Evolutionary conservation across 2,797 vertebrate genomes (phyloP).

Genomic region (Pyrrhura leucotis): DNA sequence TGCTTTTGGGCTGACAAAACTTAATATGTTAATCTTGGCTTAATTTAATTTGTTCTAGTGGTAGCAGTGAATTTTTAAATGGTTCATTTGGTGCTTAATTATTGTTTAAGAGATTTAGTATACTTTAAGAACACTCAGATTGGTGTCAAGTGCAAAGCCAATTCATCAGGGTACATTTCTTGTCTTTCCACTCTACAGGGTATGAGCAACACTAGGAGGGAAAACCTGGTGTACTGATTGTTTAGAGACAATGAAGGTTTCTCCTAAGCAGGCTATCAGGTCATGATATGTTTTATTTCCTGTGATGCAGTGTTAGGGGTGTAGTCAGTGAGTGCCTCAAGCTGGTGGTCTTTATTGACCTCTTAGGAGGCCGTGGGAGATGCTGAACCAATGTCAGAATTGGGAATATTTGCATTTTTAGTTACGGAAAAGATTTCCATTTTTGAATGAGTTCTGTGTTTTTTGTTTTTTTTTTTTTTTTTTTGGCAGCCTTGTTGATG

Average conservation of each 20-base stretch:
- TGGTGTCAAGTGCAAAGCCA: slow-evolving; percentile 45
- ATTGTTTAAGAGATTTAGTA: slow-evolving; percentile 64
- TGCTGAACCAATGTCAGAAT: neutral
- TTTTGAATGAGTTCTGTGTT: neutral
- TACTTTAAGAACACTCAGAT: slow-evolving; percentile 38
- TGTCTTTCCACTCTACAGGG: neutral
- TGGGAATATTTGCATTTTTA: neutral
- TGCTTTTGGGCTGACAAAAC: slow-evolving; percentile 64
- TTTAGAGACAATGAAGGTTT: neutral
- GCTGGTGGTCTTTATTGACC: neutral
- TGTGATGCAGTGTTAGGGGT: neutral
- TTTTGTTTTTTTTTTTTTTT: neutral
- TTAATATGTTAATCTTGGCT: slow-evolving; percentile 71
- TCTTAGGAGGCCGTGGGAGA: neutral
- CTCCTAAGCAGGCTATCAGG: neutral
- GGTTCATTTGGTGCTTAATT: slow-evolving; percentile 80
- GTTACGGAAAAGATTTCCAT: neutral
- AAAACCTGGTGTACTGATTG: neutral
- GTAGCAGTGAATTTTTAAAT: slow-evolving; percentile 68
- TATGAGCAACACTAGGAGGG: slow-evolving; percentile 5
- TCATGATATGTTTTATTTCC: neutral
- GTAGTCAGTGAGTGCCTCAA: neutral
- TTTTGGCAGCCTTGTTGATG: neutral
- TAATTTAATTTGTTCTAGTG: slow-evolving; percentile 77
- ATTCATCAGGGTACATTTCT: slow-evolving; percentile 45